A percentile compares a stretch with the other conserved stretches of the same genome.
phyloP scores from a whole-genome alignment of 2,888 invertebrate genomes.

The Enoplolaimus lenunculus region DNA sequence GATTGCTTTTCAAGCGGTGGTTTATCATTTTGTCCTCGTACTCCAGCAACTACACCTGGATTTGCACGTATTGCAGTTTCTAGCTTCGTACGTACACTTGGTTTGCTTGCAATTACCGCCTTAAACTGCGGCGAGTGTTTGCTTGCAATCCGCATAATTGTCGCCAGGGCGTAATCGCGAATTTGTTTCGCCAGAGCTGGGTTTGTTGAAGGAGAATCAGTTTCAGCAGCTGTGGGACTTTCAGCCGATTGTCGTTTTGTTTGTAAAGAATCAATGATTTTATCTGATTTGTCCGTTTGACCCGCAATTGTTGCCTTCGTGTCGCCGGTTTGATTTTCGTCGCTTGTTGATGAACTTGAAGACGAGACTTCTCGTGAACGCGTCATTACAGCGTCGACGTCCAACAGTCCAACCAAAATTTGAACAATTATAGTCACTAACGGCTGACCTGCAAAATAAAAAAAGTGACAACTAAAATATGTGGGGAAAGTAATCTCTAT shows the following conservation, averaged over 20 bases:
- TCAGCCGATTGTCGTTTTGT: neutral
- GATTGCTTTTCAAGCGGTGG: neutral
- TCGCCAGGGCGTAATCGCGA: slow-evolving; percentile 74
- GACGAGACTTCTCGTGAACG: slow-evolving; percentile 44
- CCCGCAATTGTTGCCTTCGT: slow-evolving; percentile 42
- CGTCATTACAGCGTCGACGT: slow-evolving; percentile 48
- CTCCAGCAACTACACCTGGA: slow-evolving; percentile 27
- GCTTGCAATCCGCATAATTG: slow-evolving; percentile 77
- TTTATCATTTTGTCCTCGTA: too few relatives aligned
- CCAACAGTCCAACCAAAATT: slow-evolving; percentile 67
- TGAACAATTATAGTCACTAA: slow-evolving; percentile 77
- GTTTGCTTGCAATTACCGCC: slow-evolving; percentile 66
- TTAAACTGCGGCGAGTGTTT: slow-evolving; percentile 87
- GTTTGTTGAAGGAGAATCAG: slow-evolving; percentile 8
- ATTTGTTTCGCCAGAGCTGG: slow-evolving; percentile 41
- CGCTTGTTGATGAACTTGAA: slow-evolving; percentile 34
- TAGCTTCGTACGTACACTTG: slow-evolving; percentile 62
- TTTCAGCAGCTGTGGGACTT: slow-evolving; percentile 10
- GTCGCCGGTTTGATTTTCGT: slow-evolving; percentile 53
- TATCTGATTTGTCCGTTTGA: neutral
- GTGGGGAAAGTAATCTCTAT: too few relatives aligned
- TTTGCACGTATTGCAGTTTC: slow-evolving; percentile 68
- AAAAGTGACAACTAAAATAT: slow-evolving; percentile 21
- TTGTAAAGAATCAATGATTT: neutral
- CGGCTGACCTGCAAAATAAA: slow-evolving; percentile 57